A percentile compares a stretch with the other conserved stretches of the same genome.
Conservation (phyloP, 2,888 invertebrate genomes). For the Amphipyra berbera region DNA sequence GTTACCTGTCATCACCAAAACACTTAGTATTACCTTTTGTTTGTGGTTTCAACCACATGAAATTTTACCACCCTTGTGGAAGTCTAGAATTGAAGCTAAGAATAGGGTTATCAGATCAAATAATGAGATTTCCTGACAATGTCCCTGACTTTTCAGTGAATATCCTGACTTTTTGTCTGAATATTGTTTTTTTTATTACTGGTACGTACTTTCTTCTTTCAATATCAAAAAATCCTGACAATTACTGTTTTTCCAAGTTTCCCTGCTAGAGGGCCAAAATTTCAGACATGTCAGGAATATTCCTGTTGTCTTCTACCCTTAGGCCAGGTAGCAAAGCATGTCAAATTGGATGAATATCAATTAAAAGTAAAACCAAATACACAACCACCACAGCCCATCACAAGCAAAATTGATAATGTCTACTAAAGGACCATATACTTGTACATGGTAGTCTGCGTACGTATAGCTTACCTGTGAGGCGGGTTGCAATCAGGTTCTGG, state of each 20-base stretch:
- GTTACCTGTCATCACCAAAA: neutral
- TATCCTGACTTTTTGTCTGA: too few species aligned
- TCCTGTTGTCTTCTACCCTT: too few species aligned
- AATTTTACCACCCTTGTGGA: neutral
- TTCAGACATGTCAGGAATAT: too few species aligned
- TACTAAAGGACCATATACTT: constrained; percentile 7
- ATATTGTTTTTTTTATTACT: too few species aligned
- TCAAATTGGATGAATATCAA: neutral
- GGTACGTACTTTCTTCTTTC: too few species aligned
- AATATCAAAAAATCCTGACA: too few species aligned
- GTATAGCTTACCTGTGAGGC: constrained; percentile 39
- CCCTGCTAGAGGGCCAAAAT: too few species aligned
- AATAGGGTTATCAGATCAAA: too few species aligned
- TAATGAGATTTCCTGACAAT: too few species aligned
- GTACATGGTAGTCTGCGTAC: neutral
- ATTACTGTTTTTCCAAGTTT: too few species aligned
- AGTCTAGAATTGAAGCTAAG: neutral
- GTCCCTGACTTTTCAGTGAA: too few species aligned
- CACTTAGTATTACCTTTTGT: neutral
- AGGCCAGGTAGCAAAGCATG: too few species aligned
- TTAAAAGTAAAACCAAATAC: neutral
- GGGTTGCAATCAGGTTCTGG: constrained; percentile 48
- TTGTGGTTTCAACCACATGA: neutral
- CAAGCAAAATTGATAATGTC: constrained; percentile 3
- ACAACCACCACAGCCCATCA: neutral